Base-by-base conservation (phyloP, 2,888 invertebrate species). In the Thymelicus acteon region DNA sequence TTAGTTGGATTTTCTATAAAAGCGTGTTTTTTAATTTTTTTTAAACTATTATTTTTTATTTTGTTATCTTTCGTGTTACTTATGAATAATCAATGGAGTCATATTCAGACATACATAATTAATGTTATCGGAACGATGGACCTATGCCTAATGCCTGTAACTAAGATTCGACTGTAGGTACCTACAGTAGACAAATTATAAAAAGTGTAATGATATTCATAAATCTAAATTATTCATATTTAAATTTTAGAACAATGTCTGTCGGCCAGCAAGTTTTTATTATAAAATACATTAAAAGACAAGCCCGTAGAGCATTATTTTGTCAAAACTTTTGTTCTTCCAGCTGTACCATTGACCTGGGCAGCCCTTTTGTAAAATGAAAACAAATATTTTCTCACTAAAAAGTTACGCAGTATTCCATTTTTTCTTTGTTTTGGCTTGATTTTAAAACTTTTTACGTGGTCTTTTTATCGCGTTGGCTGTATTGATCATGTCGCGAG, bases 261-360 rank as follows among this genome's bases (percentile, higher is more conserved):
- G 24, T 5, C 12, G 24, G 54, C 54, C 54, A 24, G 54, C 19
- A 10, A 24, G 19, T 52, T 52, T 52, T 52, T 24, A 54, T 24
- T 24, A 24, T 24, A 54, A 54, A 54, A 54, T 54, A 54, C 19
- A 54, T 24, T 24, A 24, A 54, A 54, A 54, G 54, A 54, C 19
- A 54, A 54, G 24, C 54, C 24, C 54, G 54, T 54, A 54, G 54
- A 54, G 24, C 54, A 63, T 63, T 63, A 48, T 49, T 49, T 48
- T 48, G 37, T 37, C 40, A 44, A 65, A 65, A 57, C 65, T 65
- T 24, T 66, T 66, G 58, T 47, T 66, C 31, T 19, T 57, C 44
- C 58, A 66, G 66, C 15, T 58, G 31, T 48, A 37, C 49, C 37
- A 63, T 49, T 49, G 39, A 60, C 60, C 48, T 49, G 49, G 39